Base-by-base conservation (phyloP, 2,797 vertebrate species). In the Tragelaphus oryx region DNA sequence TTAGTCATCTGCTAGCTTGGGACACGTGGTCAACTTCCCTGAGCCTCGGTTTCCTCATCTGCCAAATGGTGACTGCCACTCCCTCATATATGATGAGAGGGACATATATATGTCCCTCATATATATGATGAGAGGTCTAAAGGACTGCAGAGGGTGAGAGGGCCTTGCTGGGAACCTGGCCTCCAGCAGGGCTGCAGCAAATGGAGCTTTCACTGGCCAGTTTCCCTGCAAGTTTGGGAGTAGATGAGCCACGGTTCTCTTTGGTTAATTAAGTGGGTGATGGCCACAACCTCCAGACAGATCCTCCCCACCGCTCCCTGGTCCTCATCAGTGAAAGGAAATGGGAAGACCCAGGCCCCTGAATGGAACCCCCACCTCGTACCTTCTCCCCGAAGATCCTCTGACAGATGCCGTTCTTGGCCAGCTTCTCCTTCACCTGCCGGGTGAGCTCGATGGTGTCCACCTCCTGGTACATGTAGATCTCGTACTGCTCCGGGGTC, bases 371-470 rank as follows among this genome's bases (percentile, higher is more conserved):
- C 92, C 93, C 98, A 20, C 1, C 60, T 92, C 93, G 98, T 98
- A 99, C 99, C 99, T 99, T 99, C 98, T 99, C 99, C 94, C 99
- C 99, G 44, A 99, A 99, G 98, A 99, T 99, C 97, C 99, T 98
- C 97, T 99, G 99, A 98, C 99, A 99, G 98, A 99, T 99, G 98
- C 99, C 99, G 37, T 99, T 99, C 98, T 99, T 99, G 98, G 99
- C 99, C 97, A 99, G 98, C 98, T 99, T 99, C 98, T 99, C 99
- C 95, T 99, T 99, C 97, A 99, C 99, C 98, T 99, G 99, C 96
- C 99, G 99, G 10, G 99, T 99, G 95, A 99, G 98, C 97, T 99
- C 99, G 52, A 99, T 98, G 13, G 99, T 99, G 98, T 99, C 99
- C 98, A 99, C 99, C 57, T 99, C 99, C 98, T 99, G 99, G 98